phyloP scores from a whole-genome alignment of 2,797 vertebrate species.

The Hapalemur alaotrensis region DNA sequence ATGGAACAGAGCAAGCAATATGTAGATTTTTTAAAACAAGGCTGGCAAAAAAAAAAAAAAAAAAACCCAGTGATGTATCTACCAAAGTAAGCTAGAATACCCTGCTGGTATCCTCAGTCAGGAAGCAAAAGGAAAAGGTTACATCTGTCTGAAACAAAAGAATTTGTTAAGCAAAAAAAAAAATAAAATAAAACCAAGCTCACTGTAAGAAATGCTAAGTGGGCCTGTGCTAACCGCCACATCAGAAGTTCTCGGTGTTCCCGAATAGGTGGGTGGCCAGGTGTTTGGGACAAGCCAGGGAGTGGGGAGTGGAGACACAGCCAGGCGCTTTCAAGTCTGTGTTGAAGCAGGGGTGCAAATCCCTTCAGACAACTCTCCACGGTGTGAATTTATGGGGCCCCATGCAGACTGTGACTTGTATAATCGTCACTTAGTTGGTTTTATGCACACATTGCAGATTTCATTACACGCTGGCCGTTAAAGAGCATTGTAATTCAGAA shows the following conservation, averaged over 20 bases:
- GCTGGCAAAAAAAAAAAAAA: neutral
- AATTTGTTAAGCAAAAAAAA: conserved; percentile 30
- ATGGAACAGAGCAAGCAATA: conserved; percentile 3
- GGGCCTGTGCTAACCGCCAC: neutral
- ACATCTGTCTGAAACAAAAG: conserved; percentile 3
- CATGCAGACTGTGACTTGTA: conserved; percentile 52
- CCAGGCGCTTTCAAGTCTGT: conserved; percentile 50
- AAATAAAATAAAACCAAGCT: neutral
- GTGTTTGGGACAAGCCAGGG: neutral
- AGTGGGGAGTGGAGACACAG: neutral
- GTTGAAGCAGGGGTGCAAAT: conserved; percentile 10
- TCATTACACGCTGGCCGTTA: neutral
- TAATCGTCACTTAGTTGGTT: conserved; percentile 56
- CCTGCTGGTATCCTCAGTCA: neutral
- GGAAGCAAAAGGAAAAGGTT: conserved; percentile 46
- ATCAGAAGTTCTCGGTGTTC: neutral
- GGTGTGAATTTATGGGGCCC: conserved; percentile 47
- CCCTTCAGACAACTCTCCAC: conserved; percentile 33
- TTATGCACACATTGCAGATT: conserved; percentile 31
- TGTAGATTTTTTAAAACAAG: conserved; percentile 43
- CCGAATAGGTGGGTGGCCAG: conserved; percentile 21
- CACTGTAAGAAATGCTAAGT: neutral
- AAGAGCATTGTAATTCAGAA: conserved; percentile 33
- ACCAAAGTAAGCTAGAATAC: neutral
- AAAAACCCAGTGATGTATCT: neutral